Evolutionary conservation across 2,797 vertebrate genomes (phyloP).

Genomic region (Valencia hispanica): DNA sequence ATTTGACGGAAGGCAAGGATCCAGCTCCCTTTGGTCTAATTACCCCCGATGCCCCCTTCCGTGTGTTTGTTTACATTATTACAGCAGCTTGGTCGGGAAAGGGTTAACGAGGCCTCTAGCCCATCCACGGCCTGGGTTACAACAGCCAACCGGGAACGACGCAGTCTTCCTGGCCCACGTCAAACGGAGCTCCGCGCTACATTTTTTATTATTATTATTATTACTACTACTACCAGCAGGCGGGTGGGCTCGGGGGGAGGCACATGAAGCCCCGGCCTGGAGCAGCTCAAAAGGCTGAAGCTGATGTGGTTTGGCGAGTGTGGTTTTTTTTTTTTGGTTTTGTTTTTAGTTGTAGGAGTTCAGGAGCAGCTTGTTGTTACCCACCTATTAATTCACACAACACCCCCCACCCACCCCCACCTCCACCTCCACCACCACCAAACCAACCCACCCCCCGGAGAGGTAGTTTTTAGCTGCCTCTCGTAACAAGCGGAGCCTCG

Average conservation of each 20-base stretch:
- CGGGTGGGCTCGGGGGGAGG: constrained; percentile 18
- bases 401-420: no score
- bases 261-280: constrained; percentile 5
- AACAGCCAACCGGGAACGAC: constrained; percentile 57
- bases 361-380: not conserved
- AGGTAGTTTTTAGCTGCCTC: constrained; percentile 47
- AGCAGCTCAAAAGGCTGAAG: constrained; percentile 6
- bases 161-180: constrained; percentile 60
- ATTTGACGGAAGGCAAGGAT: constrained; percentile 38
- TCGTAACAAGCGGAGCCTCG: constrained; percentile 63
- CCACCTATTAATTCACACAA: no score
- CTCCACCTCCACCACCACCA: no score
- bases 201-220: no score
- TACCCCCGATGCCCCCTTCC: constrained; percentile 77
- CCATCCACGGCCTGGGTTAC: constrained; percentile 79
- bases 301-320: constrained; percentile 33
- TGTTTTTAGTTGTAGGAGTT: constrained; percentile 19
- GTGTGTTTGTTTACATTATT: constrained; percentile 86
- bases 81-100: constrained; percentile 61
- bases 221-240: constrained; percentile 23
- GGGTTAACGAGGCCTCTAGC: constrained; percentile 82
- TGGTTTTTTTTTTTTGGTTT: no score
- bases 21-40: constrained; percentile 78
- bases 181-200: constrained; percentile 32
- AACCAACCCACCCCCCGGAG: not conserved